Conservation (phyloP, 2,888 invertebrate species). For the Acanthococcus lagerstroemiae region DNA sequence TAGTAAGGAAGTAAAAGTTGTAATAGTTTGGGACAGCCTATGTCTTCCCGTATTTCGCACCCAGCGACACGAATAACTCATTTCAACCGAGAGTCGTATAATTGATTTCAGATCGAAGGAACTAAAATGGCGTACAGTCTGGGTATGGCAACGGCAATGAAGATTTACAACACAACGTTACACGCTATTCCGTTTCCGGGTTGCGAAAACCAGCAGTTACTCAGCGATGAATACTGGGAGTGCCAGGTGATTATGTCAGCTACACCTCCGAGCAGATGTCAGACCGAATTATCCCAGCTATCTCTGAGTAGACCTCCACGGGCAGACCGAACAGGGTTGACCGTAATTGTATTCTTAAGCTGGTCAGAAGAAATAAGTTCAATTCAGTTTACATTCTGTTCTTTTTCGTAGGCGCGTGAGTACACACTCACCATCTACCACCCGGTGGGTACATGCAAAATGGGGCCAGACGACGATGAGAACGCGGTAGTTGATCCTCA, state of each 20-base stretch:
- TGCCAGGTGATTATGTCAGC: conserved; percentile 49
- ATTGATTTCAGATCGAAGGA: conserved; percentile 55
- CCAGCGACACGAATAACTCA: no score
- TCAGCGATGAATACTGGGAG: conserved; percentile 64
- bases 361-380: no score
- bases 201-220: conserved; percentile 51
- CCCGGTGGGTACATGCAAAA: neutral
- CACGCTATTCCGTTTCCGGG: conserved; percentile 59
- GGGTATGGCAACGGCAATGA: conserved; percentile 53
- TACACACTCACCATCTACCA: neutral
- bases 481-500: neutral
- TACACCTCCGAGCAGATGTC: no score
- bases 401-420: neutral
- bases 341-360: no score
- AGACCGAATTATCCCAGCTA: no score
- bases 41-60: no score
- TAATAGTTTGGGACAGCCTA: no score
- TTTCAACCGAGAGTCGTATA: no score
- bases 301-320: no score
- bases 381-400: no score
- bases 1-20: conserved; percentile 52
- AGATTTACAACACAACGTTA: conserved; percentile 51
- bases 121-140: conserved; percentile 56
- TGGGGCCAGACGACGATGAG: neutral
- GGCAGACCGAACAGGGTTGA: no score